Conservation (phyloP, 2,797 vertebrate genomes). For the Aythya fuligula region DNA sequence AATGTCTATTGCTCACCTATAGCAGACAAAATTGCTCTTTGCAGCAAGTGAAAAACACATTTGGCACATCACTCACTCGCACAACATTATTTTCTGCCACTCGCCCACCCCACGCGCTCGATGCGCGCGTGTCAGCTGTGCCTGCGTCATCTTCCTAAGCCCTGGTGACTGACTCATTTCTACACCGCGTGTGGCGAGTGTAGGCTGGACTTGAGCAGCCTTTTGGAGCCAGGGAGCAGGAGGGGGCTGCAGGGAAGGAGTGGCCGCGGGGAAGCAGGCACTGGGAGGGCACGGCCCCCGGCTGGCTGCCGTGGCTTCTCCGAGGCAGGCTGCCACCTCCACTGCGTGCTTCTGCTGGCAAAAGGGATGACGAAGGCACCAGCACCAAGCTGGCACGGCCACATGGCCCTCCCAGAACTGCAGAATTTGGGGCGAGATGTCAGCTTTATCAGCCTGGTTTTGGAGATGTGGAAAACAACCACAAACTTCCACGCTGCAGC, state of each 20-base stretch:
- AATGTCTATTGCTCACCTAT: background rate
- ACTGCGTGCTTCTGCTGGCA: background rate
- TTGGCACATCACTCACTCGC: background rate
- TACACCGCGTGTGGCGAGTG: background rate
- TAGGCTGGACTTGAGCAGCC: background rate
- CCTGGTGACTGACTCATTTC: constrained; percentile 44
- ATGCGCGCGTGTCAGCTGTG: background rate
- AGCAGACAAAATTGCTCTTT: background rate
- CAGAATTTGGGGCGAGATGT: rapidly evolving
- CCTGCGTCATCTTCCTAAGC: constrained; percentile 15
- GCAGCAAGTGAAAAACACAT: background rate
- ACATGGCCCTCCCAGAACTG: background rate
- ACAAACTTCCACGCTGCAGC: background rate
- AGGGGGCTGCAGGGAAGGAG: background rate
- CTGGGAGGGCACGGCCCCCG: background rate
- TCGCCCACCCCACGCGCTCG: background rate
- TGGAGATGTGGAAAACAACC: background rate
- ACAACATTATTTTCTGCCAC: background rate
- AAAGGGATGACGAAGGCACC: background rate
- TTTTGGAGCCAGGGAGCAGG: background rate
- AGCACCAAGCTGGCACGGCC: background rate
- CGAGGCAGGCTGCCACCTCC: background rate
- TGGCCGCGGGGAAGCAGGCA: background rate
- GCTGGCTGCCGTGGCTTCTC: background rate
- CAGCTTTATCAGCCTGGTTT: background rate